These are phyloP conservation scores for Lepidochrysops patricia DNA, from an alignment of 2,888 invertebrate genomes.

Conservation along the genomic window DNA sequence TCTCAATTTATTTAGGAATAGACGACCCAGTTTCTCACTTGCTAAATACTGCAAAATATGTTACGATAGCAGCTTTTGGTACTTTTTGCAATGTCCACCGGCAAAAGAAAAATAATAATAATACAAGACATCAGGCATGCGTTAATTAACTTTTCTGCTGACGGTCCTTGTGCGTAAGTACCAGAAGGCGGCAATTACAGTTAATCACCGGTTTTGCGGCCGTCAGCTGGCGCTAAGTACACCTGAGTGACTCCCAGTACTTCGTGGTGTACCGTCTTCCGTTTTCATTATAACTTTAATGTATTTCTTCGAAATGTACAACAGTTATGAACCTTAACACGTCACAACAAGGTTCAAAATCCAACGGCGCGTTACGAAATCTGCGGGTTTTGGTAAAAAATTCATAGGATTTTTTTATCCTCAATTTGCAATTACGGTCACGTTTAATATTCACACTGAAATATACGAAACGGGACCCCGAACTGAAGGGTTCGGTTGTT, in stretches of 20 bases:
- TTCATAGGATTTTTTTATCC: neutral
- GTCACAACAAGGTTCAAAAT: neutral
- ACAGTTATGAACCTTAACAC: neutral
- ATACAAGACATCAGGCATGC: no score
- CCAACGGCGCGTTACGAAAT: neutral
- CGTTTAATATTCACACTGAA: conserved; percentile 1
- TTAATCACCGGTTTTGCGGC: conserved; percentile 31
- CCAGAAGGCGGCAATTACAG: conserved; percentile 29
- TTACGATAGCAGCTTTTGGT: no score
- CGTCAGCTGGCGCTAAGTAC: conserved; percentile 12
- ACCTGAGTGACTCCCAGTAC: conserved; percentile 13
- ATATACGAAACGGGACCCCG: neutral
- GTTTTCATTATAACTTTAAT: neutral
- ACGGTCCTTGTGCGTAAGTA: conserved; percentile 20
- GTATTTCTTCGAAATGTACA: neutral
- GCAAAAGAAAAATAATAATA: no score
- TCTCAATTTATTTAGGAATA: no score
- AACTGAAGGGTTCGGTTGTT: neutral
- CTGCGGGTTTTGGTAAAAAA: neutral
- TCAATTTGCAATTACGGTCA: neutral
- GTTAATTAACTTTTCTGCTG: neutral
- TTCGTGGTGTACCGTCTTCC: conserved; percentile 14
- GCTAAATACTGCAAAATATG: no score
- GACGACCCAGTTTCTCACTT: no score
- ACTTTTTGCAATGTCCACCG: no score